These are phyloP conservation scores for Rhagologus leucostigma DNA, from an alignment of 2,113 vertebrate species.

Conservation along the genomic window DNA sequence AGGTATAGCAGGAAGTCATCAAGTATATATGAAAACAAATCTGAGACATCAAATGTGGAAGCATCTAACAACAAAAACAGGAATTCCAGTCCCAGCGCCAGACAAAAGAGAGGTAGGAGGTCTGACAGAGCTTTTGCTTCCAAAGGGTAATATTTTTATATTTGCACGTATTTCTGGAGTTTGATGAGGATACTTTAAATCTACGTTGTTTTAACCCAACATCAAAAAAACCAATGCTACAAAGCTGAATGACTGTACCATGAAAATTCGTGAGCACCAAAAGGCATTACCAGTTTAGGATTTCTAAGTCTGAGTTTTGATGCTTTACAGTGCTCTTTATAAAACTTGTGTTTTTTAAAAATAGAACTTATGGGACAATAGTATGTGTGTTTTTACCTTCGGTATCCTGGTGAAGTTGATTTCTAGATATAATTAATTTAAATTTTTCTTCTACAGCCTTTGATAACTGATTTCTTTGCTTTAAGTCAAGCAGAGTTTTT, in stretches of 20 bases:
- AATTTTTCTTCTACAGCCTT: neutral
- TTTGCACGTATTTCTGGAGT: neutral
- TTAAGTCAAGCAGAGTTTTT: neutral
- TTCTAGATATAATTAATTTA: neutral
- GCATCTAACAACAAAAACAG: slow-evolving; percentile 77
- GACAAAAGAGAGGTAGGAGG: slow-evolving; percentile 83
- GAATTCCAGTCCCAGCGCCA: slow-evolving; percentile 78
- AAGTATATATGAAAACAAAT: slow-evolving; percentile 75
- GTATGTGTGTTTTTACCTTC: neutral
- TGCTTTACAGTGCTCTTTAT: neutral
- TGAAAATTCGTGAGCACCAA: neutral
- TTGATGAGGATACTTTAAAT: neutral
- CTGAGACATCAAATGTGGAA: slow-evolving; percentile 82
- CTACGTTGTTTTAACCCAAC: neutral
- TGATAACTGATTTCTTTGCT: neutral
- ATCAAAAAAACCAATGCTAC: neutral
- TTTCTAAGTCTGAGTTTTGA: neutral
- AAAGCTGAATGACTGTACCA: neutral
- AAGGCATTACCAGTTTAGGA: neutral
- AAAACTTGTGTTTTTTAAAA: neutral
- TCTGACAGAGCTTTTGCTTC: neutral
- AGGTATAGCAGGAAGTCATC: slow-evolving; percentile 80
- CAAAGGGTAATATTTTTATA: neutral
- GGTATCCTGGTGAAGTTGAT: neutral
- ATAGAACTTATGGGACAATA: neutral